Conservation (phyloP, 2,113 vertebrate genomes). For the Catharus minimus region DNA sequence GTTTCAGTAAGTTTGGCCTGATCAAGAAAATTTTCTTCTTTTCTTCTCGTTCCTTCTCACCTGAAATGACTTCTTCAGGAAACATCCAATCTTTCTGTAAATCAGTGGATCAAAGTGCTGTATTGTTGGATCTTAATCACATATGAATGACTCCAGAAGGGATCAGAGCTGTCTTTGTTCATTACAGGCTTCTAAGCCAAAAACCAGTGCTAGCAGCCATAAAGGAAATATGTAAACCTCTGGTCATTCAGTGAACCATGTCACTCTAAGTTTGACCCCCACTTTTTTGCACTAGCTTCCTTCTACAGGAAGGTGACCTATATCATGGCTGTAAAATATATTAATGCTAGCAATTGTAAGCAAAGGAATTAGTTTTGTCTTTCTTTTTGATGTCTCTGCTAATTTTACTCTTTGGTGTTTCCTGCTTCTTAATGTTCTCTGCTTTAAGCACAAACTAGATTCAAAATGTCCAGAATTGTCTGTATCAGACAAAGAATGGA, state of each 20-base stretch:
- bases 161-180: slow-evolving; percentile 55
- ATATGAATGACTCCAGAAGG: slow-evolving; percentile 37
- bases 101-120: slow-evolving; percentile 41
- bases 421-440: background rate
- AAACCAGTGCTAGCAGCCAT: slow-evolving; percentile 21
- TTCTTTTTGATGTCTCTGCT: background rate
- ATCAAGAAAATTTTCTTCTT: slow-evolving; percentile 29
- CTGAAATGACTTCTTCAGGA: slow-evolving; percentile 50
- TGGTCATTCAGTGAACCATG: slow-evolving; percentile 30
- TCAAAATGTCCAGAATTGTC: background rate
- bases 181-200: slow-evolving; percentile 33
- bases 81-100: slow-evolving; percentile 35
- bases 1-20: slow-evolving; percentile 24
- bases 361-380: background rate
- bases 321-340: background rate
- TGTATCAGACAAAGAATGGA: background rate
- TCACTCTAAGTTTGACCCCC: slow-evolving; percentile 19
- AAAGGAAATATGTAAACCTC: slow-evolving; percentile 47
- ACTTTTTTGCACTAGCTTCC: slow-evolving; percentile 7
- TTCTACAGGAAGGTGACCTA: slow-evolving; percentile 32
- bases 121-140: slow-evolving; percentile 52
- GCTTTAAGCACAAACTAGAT: background rate
- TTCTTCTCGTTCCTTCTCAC: slow-evolving; percentile 42
- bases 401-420: background rate
- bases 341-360: background rate